Evolutionary conservation across 2,113 vertebrate species (phyloP), one percentile per base, ranked within the genome.

Genomic region (Cavia porcellus): DNA sequence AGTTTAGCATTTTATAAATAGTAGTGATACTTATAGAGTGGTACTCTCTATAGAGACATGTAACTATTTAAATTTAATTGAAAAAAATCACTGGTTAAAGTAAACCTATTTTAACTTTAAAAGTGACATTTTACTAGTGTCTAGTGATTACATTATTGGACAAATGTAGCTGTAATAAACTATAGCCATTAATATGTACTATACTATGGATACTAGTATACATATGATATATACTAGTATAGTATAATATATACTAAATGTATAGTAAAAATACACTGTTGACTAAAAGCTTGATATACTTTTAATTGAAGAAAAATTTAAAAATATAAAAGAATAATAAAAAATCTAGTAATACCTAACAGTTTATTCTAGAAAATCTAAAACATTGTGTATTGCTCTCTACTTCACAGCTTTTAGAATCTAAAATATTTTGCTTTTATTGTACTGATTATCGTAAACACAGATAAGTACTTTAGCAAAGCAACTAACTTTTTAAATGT

Each of bases 401-500:
- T 24, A 62, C 28, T 62, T 81, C 2, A 93, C 13, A 59, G 32
- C 14, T 62, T 85, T 90, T 79, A 74, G 35, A 85, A 80, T 86
- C 28, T 52, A 38, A 90, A 93, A 32, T 66, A 66, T 57, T 89
- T 70, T 70, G 20, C 79, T 89, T 85, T 35, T 35, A 42, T 68
- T 64, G 19, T 88, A 64, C 42, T 79, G 1, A 95, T 97, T 93
- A 87, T 96, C 95, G 47, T 77, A 28, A 77, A 25, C 96, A 97
- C 50, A 86, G 95, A 97, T 96, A 98, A 98, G 90, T 98, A 98
- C 97, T 97, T 98, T 96, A 98, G 96, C 82, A 97, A 97, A 98
- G 96, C 96, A 97, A 95, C 94, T 97, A 98, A 98, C 91, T 81
- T 98, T 19, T 93, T 98, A 96, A 98, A 98, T 38, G 88, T 97